phyloP scores from a whole-genome alignment of 2,113 vertebrate species.

The Leptobrachium leishanense region DNA sequence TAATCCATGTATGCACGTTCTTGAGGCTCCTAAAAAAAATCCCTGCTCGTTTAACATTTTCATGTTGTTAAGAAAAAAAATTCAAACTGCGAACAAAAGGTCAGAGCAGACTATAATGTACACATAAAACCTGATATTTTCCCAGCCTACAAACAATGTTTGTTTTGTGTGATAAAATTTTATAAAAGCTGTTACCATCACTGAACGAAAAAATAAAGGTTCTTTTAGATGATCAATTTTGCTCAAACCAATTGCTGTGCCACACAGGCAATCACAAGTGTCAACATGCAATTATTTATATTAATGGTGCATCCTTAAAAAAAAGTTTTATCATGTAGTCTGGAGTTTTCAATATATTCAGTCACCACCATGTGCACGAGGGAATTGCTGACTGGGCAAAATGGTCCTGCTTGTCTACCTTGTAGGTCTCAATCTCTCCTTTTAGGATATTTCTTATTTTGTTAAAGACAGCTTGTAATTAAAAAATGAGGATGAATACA shows the following conservation, averaged over 20 bases:
- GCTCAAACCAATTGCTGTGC: slow-evolving; percentile 19
- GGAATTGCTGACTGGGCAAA: no score
- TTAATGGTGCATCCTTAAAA: slow-evolving; percentile 14
- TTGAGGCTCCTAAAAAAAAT: not conserved
- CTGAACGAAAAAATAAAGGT: slow-evolving; percentile 42
- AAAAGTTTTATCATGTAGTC: not conserved
- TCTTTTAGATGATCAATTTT: slow-evolving; percentile 53
- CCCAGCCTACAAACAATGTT: slow-evolving; percentile 51
- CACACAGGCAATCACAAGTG: slow-evolving; percentile 20
- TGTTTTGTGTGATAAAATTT: slow-evolving; percentile 59
- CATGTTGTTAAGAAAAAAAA: slow-evolving; percentile 54
- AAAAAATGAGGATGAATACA: no score
- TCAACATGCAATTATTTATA: slow-evolving; percentile 28
- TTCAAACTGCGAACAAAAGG: slow-evolving; percentile 51
- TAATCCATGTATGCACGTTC: no score
- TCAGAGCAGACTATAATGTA: slow-evolving; percentile 54
- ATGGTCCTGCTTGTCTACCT: no score
- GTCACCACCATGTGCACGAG: no score
- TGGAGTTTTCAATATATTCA: slow-evolving; percentile 2
- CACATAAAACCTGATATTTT: slow-evolving; percentile 51
- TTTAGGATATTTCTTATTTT: no score
- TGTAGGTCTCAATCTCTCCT: no score
- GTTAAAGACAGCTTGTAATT: no score
- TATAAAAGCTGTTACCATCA: slow-evolving; percentile 41
- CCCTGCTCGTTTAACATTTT: slow-evolving; percentile 54